These are phyloP conservation scores for Chrysodeixis includens DNA, from an alignment of 2,888 invertebrate genomes.

Conservation along the genomic window DNA sequence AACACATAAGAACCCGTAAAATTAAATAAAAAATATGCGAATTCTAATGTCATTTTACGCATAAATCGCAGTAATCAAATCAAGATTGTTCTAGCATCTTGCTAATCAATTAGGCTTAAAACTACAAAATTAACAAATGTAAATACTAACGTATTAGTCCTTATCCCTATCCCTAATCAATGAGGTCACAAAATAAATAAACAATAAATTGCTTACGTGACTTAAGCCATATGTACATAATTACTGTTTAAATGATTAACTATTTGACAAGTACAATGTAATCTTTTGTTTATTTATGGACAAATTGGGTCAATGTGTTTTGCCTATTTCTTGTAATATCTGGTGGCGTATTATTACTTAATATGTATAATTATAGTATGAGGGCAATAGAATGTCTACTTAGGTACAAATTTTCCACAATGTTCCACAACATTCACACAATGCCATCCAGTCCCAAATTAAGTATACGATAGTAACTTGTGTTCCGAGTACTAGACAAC, in stretches of 20 bases:
- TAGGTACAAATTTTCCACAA: no score
- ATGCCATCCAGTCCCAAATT: no score
- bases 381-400: background rate
- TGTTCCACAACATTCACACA: no score
- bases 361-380: background rate
- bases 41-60: no score
- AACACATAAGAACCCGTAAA: no score
- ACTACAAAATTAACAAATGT: no score
- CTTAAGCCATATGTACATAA: slow-evolving; percentile 16
- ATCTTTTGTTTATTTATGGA: slow-evolving; percentile 29
- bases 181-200: slow-evolving; percentile 9
- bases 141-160: background rate
- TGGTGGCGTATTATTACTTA: background rate
- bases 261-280: background rate
- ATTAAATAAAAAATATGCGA: no score
- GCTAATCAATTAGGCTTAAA: no score
- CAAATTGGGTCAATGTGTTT: background rate
- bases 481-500: no score
- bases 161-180: slow-evolving; percentile 5
- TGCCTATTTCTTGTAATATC: background rate
- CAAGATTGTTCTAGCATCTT: no score
- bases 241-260: slow-evolving; percentile 4
- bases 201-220: slow-evolving; percentile 28
- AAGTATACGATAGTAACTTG: no score
- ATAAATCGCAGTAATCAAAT: no score